Evolutionary conservation across 2,113 vertebrate genomes (phyloP), one percentile per base, ranked within the genome.

Genomic region (Nycticryphes semicollaris): DNA sequence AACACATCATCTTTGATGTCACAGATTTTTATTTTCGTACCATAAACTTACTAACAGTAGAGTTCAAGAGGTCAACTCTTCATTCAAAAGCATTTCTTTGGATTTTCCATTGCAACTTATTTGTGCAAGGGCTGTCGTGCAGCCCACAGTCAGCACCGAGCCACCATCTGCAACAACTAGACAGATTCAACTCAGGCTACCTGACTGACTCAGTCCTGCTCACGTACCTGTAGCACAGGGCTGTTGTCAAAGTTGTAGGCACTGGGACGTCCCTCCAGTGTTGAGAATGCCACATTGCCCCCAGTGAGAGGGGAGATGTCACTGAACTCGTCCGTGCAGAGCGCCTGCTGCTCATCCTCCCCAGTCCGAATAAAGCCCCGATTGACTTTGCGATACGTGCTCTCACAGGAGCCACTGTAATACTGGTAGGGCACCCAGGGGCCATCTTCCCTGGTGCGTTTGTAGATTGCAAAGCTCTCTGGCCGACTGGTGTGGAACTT

Each of bases 401-500:
- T 99, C 98, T 99, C 98, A 0, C 99, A 99, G 76, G 99, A 99
- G 23, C 99, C 99, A 1, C 99, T 99, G 98, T 99, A 99, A 97
- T 99, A 99, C 98, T 99, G 99, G 98, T 99, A 99, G 6, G 99
- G 99, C 8, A 98, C 88, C 99, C 99, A 99, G 0, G 98, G 98
- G 8, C 98, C 99, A 0, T 97, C 98, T 66, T 99, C 99, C 14
- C 94, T 89, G 0, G 98, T 98, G 35, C 99, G 99, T 96, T 99
- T 99, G 98, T 99, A 99, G 95, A 99, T 99, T 35, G 98, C 98
- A 66, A 99, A 99, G 95, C 99, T 99, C 98, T 99, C 99, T 0
- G 99, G 99, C 8, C 99, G 98, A 95, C 99, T 99, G 83, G 99
- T 99, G 94, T 99, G 99, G 96, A 99, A 99, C 98, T 99, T 99